A percentile compares a stretch with the other conserved stretches of the same genome.
phyloP scores from a whole-genome alignment of 2,888 invertebrate genomes.

The Drosophila siamana region DNA sequence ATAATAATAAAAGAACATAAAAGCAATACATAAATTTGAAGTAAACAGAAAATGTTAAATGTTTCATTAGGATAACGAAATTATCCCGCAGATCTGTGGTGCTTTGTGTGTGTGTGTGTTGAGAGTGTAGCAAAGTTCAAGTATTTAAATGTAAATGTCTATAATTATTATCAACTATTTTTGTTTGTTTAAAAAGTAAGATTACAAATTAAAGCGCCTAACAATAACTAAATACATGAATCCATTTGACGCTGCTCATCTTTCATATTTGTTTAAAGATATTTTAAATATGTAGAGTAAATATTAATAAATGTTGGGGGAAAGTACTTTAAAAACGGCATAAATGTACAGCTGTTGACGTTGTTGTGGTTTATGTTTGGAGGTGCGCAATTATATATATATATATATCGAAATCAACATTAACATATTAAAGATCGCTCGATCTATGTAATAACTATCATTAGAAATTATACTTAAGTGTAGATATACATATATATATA shows the following conservation, averaged over 20 bases:
- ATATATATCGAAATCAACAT: slow-evolving; percentile 39
- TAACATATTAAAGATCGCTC: slow-evolving; percentile 38
- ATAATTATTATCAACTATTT: slow-evolving; percentile 55
- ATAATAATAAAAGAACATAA: slow-evolving; percentile 34
- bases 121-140: slow-evolving; percentile 30
- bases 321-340: slow-evolving; percentile 32
- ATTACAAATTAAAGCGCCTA: slow-evolving; percentile 64
- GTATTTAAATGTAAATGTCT: slow-evolving; percentile 41
- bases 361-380: slow-evolving; percentile 27
- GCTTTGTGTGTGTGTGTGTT: slow-evolving; percentile 20
- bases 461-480: slow-evolving; percentile 26
- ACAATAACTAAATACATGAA: slow-evolving; percentile 63
- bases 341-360: slow-evolving; percentile 42
- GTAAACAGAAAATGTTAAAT: slow-evolving; percentile 49
- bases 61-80: slow-evolving; percentile 37
- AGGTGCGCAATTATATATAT: slow-evolving; percentile 33
- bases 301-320: slow-evolving; percentile 23
- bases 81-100: slow-evolving; percentile 7
- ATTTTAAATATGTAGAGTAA: slow-evolving; percentile 27
- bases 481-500: slow-evolving; percentile 26
- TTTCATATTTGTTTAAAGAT: slow-evolving; percentile 10
- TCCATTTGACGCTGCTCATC: slow-evolving; percentile 40
- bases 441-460: slow-evolving; percentile 38
- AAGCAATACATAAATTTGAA: slow-evolving; percentile 34
- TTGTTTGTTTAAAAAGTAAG: slow-evolving; percentile 44